Percentiles rank a stretch among this genome's conserved stretches.
Conservation (phyloP, 2,888 invertebrate genomes). For the Heteromyza rotundicornis region DNA sequence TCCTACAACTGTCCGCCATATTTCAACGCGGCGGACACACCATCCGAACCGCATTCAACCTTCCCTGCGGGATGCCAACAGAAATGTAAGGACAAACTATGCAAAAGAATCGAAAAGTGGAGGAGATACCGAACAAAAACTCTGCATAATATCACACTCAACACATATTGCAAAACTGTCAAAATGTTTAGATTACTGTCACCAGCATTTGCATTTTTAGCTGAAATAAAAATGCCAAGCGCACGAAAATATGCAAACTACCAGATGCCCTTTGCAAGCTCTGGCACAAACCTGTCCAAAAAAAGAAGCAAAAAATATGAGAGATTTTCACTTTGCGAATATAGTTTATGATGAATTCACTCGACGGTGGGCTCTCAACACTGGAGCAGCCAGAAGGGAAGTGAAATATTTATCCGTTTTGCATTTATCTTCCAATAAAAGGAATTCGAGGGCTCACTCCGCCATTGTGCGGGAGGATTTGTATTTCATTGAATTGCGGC, state of each 20-base stretch:
- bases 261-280: neutral
- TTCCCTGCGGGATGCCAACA: neutral
- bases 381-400: neutral
- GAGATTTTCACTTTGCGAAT: neutral
- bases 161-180: slow-evolving; percentile 28
- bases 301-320: neutral
- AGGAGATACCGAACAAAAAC: neutral
- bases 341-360: neutral
- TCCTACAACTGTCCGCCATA: too few species aligned
- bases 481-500: too few species aligned
- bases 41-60: neutral
- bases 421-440: slow-evolving; percentile 22
- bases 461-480: neutral
- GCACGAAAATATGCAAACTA: neutral
- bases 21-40: too few species aligned
- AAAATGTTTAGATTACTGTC: slow-evolving; percentile 33
- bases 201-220: slow-evolving; percentile 30
- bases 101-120: neutral
- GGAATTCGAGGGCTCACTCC: neutral
- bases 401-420: slow-evolving; percentile 32
- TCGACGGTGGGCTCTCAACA: neutral
- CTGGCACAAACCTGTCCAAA: neutral
- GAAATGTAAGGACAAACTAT: neutral
- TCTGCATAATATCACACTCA: slow-evolving; percentile 14
- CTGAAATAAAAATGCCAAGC: neutral